Evolutionary conservation across 92 coral and sea anemone genomes (phyloP).

Genomic region (Zoanthus sociatus): DNA sequence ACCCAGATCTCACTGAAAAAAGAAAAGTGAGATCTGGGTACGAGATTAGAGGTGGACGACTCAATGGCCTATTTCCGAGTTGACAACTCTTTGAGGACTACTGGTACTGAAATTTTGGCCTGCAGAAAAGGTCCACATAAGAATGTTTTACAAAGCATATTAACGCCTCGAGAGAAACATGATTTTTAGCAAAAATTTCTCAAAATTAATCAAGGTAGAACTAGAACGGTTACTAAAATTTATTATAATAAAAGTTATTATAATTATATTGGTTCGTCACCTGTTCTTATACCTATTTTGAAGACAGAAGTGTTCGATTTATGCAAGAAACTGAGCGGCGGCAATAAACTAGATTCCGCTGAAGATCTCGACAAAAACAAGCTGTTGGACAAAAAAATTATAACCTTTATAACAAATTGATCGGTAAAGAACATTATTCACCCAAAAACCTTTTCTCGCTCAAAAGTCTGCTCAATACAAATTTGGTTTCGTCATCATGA

Average conservation of each 20-base stretch:
- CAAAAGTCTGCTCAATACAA: slow-evolving; percentile 48
- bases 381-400: slow-evolving; percentile 49
- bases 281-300: not conserved
- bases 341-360: slow-evolving; percentile 44
- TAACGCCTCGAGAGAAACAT: too few species aligned
- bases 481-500: slow-evolving; percentile 39
- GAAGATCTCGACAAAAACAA: slow-evolving; percentile 23
- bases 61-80: not conserved
- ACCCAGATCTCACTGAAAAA: too few species aligned
- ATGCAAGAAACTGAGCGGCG: slow-evolving; percentile 30
- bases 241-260: too few species aligned
- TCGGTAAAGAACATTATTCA: slow-evolving; percentile 60
- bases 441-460: slow-evolving; percentile 40
- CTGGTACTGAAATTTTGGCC: not conserved
- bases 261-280: too few species aligned
- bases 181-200: too few species aligned
- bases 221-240: too few species aligned
- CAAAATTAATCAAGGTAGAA: too few species aligned
- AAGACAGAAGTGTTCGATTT: slow-evolving; percentile 33
- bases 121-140: not conserved
- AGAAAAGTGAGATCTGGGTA: too few species aligned
- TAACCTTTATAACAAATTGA: slow-evolving; percentile 47
- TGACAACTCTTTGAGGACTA: not conserved
- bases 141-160: too few species aligned
- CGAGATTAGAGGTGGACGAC: too few species aligned